These are phyloP conservation scores for Agapostemon virescens DNA, from an alignment of 2,888 invertebrate genomes.

Conservation along the genomic window DNA sequence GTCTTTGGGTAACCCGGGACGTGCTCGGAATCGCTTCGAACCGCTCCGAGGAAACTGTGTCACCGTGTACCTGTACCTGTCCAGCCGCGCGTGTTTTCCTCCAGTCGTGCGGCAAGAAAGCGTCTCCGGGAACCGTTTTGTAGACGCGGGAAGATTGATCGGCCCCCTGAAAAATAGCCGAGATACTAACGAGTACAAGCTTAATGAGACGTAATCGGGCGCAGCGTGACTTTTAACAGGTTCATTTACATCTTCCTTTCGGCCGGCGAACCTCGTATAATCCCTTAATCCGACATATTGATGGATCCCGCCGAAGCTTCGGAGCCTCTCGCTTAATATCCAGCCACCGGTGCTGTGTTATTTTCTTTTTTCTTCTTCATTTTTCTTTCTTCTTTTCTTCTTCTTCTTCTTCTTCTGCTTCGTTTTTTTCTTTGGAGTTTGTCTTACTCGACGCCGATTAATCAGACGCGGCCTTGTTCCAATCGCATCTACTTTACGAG, in stretches of 20 bases:
- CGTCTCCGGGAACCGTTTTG: neutral
- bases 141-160: slow-evolving; percentile 1
- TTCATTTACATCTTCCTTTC: slow-evolving; percentile 25
- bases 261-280: slow-evolving; percentile 11
- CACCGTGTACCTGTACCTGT: slow-evolving; percentile 40
- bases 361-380: neutral
- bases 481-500: slow-evolving; percentile 8
- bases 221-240: slow-evolving; percentile 17
- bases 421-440: neutral
- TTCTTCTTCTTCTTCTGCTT: neutral
- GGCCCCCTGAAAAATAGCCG: neutral
- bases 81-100: neutral
- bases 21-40: slow-evolving; percentile 2
- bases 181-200: slow-evolving; percentile 21
- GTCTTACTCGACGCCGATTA: neutral
- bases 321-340: slow-evolving; percentile 5
- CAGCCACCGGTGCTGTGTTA: neutral
- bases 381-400: neutral
- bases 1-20: neutral
- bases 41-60: slow-evolving; percentile 5
- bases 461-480: slow-evolving; percentile 8
- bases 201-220: slow-evolving; percentile 26
- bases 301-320: slow-evolving; percentile 14
- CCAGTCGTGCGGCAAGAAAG: neutral
- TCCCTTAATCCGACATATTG: slow-evolving; percentile 36